phyloP scores from a whole-genome alignment of 2,113 vertebrate genomes.

The Brachionichthys hirsutus region DNA sequence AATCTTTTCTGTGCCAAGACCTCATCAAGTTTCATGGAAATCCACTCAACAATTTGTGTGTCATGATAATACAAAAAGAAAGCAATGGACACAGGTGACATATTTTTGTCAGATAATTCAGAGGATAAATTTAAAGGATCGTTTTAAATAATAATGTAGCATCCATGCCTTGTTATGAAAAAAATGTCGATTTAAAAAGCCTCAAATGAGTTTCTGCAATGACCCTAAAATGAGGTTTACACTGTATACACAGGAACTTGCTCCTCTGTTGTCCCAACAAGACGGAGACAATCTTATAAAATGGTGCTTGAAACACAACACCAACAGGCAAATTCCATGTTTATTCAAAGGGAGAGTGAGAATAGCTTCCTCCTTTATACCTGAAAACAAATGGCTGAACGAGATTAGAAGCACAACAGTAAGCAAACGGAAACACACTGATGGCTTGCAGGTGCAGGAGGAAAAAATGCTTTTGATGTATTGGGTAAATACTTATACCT shows the following conservation, averaged over 20 bases:
- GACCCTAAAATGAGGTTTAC: slow-evolving; percentile 45
- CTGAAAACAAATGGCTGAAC: slow-evolving; percentile 35
- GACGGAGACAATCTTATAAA: slow-evolving; percentile 46
- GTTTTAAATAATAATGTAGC: not conserved
- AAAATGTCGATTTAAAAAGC: slow-evolving; percentile 5
- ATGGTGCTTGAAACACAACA: slow-evolving; percentile 49
- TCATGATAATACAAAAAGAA: too few species aligned
- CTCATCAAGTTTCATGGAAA: too few species aligned
- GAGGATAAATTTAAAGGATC: too few species aligned
- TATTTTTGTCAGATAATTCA: too few species aligned
- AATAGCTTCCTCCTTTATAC: slow-evolving; percentile 13
- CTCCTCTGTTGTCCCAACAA: slow-evolving; percentile 64
- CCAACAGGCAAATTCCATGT: slow-evolving; percentile 40
- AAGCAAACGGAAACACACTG: slow-evolving; percentile 33
- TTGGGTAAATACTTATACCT: slow-evolving; percentile 21
- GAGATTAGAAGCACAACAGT: slow-evolving; percentile 16
- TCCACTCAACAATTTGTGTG: too few species aligned
- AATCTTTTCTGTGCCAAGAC: too few species aligned
- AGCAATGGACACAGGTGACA: too few species aligned
- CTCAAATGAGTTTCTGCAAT: not conserved
- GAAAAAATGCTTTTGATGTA: slow-evolving; percentile 28
- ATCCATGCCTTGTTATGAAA: not conserved
- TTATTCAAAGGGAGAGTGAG: not conserved
- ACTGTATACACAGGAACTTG: slow-evolving; percentile 57
- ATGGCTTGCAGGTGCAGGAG: slow-evolving; percentile 39